These are phyloP conservation scores for Drosophila nr. perissopoda DNA, from an alignment of 2,888 invertebrate genomes.

Conservation along the genomic window DNA sequence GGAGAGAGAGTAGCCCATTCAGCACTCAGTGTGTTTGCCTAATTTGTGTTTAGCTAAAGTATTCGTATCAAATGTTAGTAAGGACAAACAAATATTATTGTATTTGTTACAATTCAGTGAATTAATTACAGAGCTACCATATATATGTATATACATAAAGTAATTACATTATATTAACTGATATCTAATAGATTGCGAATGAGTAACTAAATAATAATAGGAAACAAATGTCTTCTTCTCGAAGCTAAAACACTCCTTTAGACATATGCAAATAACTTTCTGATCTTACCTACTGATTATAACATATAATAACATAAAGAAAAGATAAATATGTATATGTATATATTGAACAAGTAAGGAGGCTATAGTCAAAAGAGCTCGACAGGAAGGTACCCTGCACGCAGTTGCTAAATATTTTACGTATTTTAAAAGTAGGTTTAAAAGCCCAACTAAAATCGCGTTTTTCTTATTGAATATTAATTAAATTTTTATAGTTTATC, in stretches of 20 bases:
- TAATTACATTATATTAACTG: not conserved
- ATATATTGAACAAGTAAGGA: not conserved
- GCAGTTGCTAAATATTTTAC: not conserved
- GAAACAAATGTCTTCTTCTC: not conserved
- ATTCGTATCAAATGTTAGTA: not conserved
- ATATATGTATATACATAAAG: not conserved
- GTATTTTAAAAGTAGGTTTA: not conserved
- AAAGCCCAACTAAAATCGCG: not conserved
- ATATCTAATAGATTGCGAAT: not conserved
- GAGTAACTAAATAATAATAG: not conserved
- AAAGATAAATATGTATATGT: not conserved
- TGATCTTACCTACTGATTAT: not conserved
- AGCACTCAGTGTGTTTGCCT: not conserved
- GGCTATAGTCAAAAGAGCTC: not conserved
- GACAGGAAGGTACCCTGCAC: not conserved
- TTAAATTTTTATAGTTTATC: not conserved
- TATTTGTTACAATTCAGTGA: slow-evolving; percentile 13
- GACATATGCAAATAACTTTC: not conserved
- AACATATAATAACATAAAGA: not conserved
- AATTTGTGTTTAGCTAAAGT: not conserved
- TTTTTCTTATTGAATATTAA: not conserved
- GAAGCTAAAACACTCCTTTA: not conserved
- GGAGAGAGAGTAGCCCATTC: not conserved
- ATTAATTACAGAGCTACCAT: not conserved
- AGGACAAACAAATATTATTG: slow-evolving; percentile 5